Base-by-base conservation (phyloP, 2,888 invertebrate species). In the Myathropa florea region DNA sequence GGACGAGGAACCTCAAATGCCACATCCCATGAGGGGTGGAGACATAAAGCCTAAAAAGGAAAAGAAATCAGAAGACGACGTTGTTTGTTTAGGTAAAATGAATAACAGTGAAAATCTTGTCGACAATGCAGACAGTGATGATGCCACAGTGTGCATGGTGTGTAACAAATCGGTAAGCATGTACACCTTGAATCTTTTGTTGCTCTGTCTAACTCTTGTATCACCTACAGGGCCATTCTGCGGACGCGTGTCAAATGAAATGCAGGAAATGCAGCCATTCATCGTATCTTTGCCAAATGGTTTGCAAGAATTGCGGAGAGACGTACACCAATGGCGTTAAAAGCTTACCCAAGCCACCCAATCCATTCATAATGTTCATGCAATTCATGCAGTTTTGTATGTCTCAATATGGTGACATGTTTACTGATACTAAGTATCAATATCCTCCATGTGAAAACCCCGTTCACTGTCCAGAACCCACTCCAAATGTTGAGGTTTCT, bases 231-330 rank as follows among this genome's bases (percentile, higher is more conserved):
- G 59, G 24, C 3, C 82, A 83, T 55, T 33, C 57, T 7, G 4
- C 64, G 90, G 91, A 90, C 39, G 88, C 91, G 55, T 92, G 92
- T 61, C 90, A 90, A 88, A 91, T 90, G 90, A 91, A 92, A 24
- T 92, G 92, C 71, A 89, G 89, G 23, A 93, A 92, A 39, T 92
- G 92, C 21, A 92, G 89, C 9, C 91, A 92, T 59, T 90, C 88
- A 1, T 91, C 91, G 0, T 92, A 92, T 57, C 89, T 91, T 64
- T 91, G 91, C 30, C 91, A 91, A 87, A 91, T 90, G 90, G 91
- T 92, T 18, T 92, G 92, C 73, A 89, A 91, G 26, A 92, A 91
- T 36, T 92, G 92, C 65, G 90, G 91, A 0, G 90, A 88, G 0
- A 89, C 89, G 0, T 83, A 86, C 12, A 0, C 90, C 88, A 91